phyloP scores from a whole-genome alignment of 2,888 invertebrate species.

The Kryphioiulus occultus region DNA sequence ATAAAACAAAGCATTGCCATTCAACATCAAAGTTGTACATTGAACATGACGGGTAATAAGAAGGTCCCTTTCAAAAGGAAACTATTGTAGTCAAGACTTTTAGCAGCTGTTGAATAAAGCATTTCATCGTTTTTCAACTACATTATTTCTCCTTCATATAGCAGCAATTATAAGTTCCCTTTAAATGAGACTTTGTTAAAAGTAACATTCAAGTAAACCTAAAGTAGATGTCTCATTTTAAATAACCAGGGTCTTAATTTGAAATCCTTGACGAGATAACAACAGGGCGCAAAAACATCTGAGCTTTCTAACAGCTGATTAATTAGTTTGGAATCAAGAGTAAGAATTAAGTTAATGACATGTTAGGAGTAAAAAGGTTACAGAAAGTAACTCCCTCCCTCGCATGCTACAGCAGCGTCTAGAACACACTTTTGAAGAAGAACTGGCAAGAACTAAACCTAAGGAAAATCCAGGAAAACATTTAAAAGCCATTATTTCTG shows the following conservation, averaged over 20 bases:
- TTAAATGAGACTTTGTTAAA: conserved; percentile 12
- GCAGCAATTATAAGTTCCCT: conserved; percentile 23
- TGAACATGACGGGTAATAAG: too few relatives aligned
- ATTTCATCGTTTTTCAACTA: not conserved
- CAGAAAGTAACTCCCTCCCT: not conserved
- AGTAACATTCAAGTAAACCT: not conserved
- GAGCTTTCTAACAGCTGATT: conserved; percentile 23
- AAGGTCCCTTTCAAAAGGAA: too few relatives aligned
- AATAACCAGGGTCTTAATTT: not conserved
- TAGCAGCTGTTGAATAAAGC: too few relatives aligned
- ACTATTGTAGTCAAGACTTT: too few relatives aligned
- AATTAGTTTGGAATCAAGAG: not conserved
- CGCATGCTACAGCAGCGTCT: not conserved
- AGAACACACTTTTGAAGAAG: not conserved
- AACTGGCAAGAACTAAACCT: too few relatives aligned
- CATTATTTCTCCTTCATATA: not conserved
- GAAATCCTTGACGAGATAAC: not conserved
- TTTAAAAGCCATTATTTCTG: too few relatives aligned
- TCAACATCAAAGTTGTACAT: too few relatives aligned
- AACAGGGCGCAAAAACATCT: not conserved
- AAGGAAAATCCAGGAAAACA: too few relatives aligned
- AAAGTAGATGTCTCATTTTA: not conserved
- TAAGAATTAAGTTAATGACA: not conserved
- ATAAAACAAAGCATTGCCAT: too few relatives aligned
- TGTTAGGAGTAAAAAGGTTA: not conserved